Evolutionary conservation across 2,113 vertebrate species (phyloP).

Genomic region (Xerus inauris): DNA sequence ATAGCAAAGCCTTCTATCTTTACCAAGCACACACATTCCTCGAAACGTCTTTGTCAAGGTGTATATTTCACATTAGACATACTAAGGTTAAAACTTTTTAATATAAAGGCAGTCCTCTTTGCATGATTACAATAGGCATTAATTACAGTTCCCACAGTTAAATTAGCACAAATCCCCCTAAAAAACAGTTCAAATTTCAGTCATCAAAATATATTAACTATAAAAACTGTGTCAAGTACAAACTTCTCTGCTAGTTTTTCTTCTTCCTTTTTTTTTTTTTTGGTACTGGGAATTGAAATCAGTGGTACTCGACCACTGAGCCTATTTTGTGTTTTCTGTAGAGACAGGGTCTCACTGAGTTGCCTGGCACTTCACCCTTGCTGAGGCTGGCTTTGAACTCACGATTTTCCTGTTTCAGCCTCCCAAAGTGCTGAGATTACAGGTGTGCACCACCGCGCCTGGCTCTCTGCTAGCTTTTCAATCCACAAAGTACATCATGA

Average conservation of each 20-base stretch:
- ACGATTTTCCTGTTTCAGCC: too few species aligned
- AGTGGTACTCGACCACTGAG: too few species aligned
- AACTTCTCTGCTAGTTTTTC: background rate
- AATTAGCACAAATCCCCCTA: background rate
- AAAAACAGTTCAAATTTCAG: background rate
- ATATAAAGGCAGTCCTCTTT: background rate
- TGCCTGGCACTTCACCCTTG: too few species aligned
- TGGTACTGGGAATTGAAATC: too few species aligned
- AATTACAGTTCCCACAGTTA: background rate
- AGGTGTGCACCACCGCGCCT: too few species aligned
- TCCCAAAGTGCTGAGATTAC: too few species aligned
- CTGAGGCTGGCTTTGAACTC: too few species aligned
- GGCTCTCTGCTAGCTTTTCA: too few species aligned
- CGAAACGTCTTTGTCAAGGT: background rate
- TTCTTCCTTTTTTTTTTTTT: too few species aligned
- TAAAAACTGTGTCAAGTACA: slow-evolving; percentile 3
- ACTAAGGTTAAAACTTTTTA: background rate
- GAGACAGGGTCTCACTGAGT: too few species aligned
- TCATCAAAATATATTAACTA: background rate
- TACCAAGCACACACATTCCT: background rate
- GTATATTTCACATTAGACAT: background rate
- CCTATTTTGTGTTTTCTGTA: too few species aligned
- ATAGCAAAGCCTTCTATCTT: background rate
- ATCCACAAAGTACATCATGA: background rate
- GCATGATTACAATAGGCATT: background rate